Evolutionary conservation across 2,888 invertebrate genomes (phyloP), one percentile per base, ranked within the genome.

Genomic region (Anthoptus insignis): DNA sequence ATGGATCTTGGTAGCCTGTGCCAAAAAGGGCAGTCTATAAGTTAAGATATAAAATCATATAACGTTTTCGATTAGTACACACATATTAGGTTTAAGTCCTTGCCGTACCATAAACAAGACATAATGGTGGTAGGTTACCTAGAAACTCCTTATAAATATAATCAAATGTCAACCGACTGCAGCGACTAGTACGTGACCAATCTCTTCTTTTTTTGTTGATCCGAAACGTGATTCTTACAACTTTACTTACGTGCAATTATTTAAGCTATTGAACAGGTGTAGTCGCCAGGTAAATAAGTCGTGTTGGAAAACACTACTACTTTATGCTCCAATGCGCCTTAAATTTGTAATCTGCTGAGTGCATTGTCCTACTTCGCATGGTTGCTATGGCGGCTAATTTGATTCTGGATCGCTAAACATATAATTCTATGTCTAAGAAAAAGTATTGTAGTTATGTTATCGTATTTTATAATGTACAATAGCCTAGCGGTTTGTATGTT

Each of bases 151-250:
- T 19, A 24, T 61, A 22, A 22, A 61, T n/a, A n/a, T n/a, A 45
- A 54, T 61, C 54, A 54, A 54, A 54, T 29, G 45, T 47, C 59
- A 60, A 32, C 52, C 53, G 39, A 53, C 60, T 61, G 61, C 61
- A 61, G 50, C 27, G 14, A 21, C 9, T 56, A 9, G 63, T 50
- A 64, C 56, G 63, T 64, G 57, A 57, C 56, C 56, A 56, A 49
- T 37, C 50, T 37, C 56, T 56, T 54, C 63, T 56, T 37, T 63
- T 63, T 63, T 63, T 56, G 56, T 63, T 37, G 37, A 49, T 63
- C 47, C 7, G 39, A 49, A 22, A 63, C 53, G 61, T 61, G 61
- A 61, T 61, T 61, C 34, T 32, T 45, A 47, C 54, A 34, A 61
- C 13, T 22, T 32, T 21, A 29, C 42, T 42, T 42, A 42, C 45